Base-by-base conservation (phyloP, 1,140 invertebrate species). In the Microplitis mediator region DNA sequence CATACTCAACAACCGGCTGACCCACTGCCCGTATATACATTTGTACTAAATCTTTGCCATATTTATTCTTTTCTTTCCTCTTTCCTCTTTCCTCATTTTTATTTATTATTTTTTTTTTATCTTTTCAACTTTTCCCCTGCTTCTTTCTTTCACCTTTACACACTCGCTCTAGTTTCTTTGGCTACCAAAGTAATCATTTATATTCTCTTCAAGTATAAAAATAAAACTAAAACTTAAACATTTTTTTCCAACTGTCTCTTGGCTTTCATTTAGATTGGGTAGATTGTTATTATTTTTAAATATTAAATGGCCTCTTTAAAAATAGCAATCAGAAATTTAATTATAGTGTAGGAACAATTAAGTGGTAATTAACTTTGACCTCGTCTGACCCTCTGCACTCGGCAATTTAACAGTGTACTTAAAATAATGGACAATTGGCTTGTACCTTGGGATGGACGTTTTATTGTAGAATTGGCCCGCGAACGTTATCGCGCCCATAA, bases 401-500 rank as follows among this genome's bases (percentile, higher is more conserved):
- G 0, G 23, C 23, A 23, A 23, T 23, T 23, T 23, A 23, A 23
- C 23, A 23, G 23, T 23, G 36, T 34, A 52, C 54, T 54, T 39
- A 71, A 74, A 64, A 71, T 68, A 71, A 70, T 56, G 61, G 36
- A 64, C 50, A 36, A 71, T 39, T 72, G 65, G 70, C 63, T 5
- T 67, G 66, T 67, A 32, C 64, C 23, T 68, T 39, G 67, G 50
- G 8, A 8, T 45, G 39, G 39, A 6, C 39, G 39, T 45, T 45
- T 45, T 45, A 6, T 45, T 45, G 6, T 45, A 6, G 39, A 45
- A 45, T 45, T 45, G 39, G 39, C 39, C 61, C 62, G 56, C 23
- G 68, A 60, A 71, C 76, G 80, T 81, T 72, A 73, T 75, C 77
- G 79, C 83, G 81, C 39, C 86, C 85, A 87, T 86, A 87, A 86